A percentile compares a stretch with the other conserved stretches of the same genome.
Evolutionary conservation across 1,140 invertebrate species (phyloP).

Genomic region (Trachymyrmex cornetzi): DNA sequence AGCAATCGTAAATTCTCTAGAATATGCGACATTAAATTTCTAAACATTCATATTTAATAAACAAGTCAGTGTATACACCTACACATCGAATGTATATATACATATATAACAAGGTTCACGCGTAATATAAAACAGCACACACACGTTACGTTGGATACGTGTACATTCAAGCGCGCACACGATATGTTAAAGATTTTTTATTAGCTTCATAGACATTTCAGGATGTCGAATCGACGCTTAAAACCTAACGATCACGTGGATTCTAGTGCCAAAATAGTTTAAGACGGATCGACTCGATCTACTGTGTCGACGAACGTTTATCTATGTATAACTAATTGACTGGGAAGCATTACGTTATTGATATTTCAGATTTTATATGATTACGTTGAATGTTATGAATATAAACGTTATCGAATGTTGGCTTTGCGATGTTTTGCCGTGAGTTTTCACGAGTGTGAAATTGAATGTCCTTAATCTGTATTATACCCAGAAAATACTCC

Average conservation of each 20-base stretch:
- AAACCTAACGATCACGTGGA: conserved; percentile 74
- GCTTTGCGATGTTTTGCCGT: conserved; percentile 60
- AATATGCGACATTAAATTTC: conserved; percentile 38
- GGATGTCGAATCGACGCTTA: conserved; percentile 63
- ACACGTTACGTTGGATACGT: background rate
- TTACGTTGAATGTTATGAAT: conserved; percentile 79
- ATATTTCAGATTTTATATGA: conserved; percentile 83
- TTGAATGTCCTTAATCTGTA: conserved; percentile 25
- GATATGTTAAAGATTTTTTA: conserved; percentile 47
- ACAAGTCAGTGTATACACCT: conserved; percentile 18
- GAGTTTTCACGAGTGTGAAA: conserved; percentile 5
- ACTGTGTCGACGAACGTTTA: conserved; percentile 62
- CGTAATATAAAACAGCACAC: conserved; percentile 21
- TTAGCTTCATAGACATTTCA: conserved; percentile 63
- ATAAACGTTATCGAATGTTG: conserved; percentile 75
- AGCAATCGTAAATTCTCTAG: conserved; percentile 28
- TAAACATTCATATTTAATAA: conserved; percentile 38
- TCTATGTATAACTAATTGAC: conserved; percentile 65
- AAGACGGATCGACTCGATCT: conserved; percentile 62
- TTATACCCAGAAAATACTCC: conserved; percentile 1
- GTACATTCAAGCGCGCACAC: conserved; percentile 28
- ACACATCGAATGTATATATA: conserved; percentile 24
- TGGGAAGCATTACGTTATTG: conserved; percentile 77
- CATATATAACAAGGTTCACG: conserved; percentile 25
- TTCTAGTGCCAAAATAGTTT: conserved; percentile 84